phyloP scores from a whole-genome alignment of 2,113 vertebrate species.

The Thamnophis sirtalis region DNA sequence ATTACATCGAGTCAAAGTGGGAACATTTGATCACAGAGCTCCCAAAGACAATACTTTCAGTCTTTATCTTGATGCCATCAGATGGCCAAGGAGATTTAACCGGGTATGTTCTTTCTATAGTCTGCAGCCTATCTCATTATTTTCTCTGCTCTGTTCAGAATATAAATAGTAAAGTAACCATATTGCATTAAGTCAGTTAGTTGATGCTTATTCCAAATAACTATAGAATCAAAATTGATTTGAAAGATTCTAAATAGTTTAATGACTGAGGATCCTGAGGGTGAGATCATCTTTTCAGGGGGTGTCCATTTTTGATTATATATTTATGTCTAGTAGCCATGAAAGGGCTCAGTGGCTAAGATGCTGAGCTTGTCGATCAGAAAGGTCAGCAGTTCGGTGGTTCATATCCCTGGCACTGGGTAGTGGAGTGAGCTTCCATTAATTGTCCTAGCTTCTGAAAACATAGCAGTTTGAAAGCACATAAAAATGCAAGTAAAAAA shows the following conservation, averaged over 20 bases:
- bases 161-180: background rate
- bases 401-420: no score
- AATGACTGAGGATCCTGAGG: background rate
- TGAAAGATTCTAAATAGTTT: background rate
- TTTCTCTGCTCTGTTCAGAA: background rate
- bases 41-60: background rate
- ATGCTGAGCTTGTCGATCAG: no score
- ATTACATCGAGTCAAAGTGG: background rate
- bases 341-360: no score
- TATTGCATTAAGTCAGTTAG: background rate
- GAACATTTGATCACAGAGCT: background rate
- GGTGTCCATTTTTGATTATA: background rate
- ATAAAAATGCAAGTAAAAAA: no score
- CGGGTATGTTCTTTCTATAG: background rate
- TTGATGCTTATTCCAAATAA: background rate
- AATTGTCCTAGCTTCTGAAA: no score
- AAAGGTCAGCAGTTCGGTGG: no score
- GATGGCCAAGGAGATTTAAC: background rate
- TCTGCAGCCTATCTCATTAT: background rate
- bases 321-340: background rate
- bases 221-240: background rate
- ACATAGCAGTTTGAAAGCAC: no score
- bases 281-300: background rate
- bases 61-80: background rate
- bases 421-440: no score